phyloP scores from a whole-genome alignment of 2,797 vertebrate species.

The Ctenosaura bakeri region DNA sequence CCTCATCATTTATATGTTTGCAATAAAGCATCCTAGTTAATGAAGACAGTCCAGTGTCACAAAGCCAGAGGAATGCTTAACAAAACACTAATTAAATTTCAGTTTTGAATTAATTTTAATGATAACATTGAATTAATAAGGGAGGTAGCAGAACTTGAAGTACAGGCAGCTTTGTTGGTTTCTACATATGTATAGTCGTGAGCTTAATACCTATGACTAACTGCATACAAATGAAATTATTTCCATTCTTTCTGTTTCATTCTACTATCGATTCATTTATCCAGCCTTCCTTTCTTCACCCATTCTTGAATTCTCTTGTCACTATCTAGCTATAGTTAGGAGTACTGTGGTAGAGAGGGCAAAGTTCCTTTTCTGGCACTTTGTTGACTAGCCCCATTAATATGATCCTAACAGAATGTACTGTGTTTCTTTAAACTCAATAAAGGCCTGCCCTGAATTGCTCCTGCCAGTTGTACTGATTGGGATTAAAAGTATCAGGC shows the following conservation, averaged over 20 bases:
- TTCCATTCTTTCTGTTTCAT: not conserved
- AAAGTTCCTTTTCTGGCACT: not conserved
- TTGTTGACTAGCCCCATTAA: not conserved
- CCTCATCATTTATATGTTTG: conserved; percentile 15
- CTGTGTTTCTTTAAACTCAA: not conserved
- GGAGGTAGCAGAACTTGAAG: not conserved
- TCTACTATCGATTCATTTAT: not conserved
- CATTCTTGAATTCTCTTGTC: not conserved
- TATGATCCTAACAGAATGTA: not conserved
- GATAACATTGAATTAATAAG: conserved; percentile 21
- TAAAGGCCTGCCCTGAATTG: not conserved
- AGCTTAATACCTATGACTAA: not conserved
- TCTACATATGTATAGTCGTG: not conserved
- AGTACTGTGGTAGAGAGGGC: not conserved
- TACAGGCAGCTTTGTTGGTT: not conserved
- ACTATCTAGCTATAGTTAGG: not conserved
- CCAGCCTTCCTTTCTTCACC: not conserved
- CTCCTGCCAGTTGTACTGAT: not conserved
- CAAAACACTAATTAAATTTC: conserved; percentile 53
- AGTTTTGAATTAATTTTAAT: conserved; percentile 46
- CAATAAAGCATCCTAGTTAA: conserved; percentile 45
- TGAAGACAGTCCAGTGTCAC: conserved; percentile 48
- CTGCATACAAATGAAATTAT: conserved; percentile 11
- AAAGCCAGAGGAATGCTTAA: conserved; percentile 54
- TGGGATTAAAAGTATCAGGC: not conserved